Evolutionary conservation across 1,140 invertebrate species (phyloP).

Genomic region (Papilio machaon): DNA sequence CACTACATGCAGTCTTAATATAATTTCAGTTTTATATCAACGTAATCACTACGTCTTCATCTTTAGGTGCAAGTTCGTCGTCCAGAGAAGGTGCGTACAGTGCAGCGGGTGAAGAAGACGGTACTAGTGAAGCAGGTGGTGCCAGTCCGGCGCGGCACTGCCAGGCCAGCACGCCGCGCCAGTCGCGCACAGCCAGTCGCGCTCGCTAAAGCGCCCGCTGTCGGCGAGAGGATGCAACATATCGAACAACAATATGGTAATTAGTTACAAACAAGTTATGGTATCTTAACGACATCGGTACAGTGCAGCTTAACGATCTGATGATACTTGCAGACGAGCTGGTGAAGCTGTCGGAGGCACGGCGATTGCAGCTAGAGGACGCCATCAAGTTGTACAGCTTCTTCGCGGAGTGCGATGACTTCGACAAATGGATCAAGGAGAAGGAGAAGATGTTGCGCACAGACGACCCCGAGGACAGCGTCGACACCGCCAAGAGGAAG

Average conservation of each 20-base stretch:
- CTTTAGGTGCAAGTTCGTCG: slow-evolving; percentile 89
- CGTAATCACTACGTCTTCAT: not conserved
- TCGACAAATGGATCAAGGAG: slow-evolving; percentile 98
- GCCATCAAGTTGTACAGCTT: slow-evolving; percentile 96
- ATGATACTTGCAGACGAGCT: slow-evolving; percentile 83
- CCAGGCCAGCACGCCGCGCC: slow-evolving; percentile 37
- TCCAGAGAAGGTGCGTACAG: slow-evolving; percentile 91
- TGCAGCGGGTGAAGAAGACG: slow-evolving; percentile 94
- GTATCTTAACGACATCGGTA: no score
- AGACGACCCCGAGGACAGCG: slow-evolving; percentile 93
- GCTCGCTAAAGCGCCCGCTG: slow-evolving; percentile 40
- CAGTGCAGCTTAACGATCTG: not conserved
- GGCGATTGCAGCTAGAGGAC: slow-evolving; percentile 94
- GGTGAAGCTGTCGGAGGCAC: slow-evolving; percentile 88
- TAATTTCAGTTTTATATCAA: no score
- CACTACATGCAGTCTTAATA: slow-evolving; percentile 83
- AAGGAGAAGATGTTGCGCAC: slow-evolving; percentile 94
- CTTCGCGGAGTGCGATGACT: slow-evolving; percentile 98
- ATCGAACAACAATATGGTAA: slow-evolving; percentile 49
- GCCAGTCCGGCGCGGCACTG: slow-evolving; percentile 79
- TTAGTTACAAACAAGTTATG: not conserved
- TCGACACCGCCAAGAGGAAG: slow-evolving; percentile 97
- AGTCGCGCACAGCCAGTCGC: slow-evolving; percentile 38
- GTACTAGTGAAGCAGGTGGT: slow-evolving; percentile 94
- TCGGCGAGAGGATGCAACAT: slow-evolving; percentile 42